These are phyloP conservation scores for Leptopilina clavipes DNA, from an alignment of 1,140 invertebrate genomes.

Conservation along the genomic window DNA sequence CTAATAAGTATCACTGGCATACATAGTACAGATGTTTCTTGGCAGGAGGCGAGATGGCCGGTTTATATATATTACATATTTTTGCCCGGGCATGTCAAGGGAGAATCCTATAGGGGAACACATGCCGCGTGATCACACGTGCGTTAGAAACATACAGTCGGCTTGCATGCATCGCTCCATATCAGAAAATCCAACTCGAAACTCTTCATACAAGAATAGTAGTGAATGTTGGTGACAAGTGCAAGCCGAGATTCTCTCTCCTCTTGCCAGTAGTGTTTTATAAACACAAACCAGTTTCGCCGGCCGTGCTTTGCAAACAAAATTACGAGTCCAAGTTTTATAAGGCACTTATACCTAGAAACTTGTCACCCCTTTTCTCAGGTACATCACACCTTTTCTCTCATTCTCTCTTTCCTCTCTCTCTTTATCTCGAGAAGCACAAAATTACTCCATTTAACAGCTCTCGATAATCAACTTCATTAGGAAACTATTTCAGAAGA, in stretches of 20 bases:
- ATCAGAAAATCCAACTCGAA: not conserved
- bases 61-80: not conserved
- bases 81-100: conserved; percentile 1
- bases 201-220: not conserved
- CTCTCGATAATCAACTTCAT: not conserved
- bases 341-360: not conserved
- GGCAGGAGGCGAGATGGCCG: conserved; percentile 8
- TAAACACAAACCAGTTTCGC: not conserved
- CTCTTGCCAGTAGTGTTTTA: not conserved
- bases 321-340: not conserved
- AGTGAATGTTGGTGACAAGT: conserved; percentile 1
- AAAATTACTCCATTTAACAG: not conserved
- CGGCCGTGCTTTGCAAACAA: not conserved
- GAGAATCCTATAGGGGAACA: not conserved
- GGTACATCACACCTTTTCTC: not conserved
- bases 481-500: not conserved
- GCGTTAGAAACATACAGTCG: not conserved
- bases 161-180: not conserved
- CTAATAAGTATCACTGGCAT: not conserved
- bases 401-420: no score
- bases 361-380: not conserved
- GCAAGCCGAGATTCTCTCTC: not conserved
- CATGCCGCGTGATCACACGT: conserved; percentile 7
- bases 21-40: not conserved
- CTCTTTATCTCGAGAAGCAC: not conserved